Percentiles rank a stretch among this genome's conserved stretches.
Evolutionary conservation across 2,113 vertebrate species (phyloP).

Genomic region (Lipotes vexillifer): DNA sequence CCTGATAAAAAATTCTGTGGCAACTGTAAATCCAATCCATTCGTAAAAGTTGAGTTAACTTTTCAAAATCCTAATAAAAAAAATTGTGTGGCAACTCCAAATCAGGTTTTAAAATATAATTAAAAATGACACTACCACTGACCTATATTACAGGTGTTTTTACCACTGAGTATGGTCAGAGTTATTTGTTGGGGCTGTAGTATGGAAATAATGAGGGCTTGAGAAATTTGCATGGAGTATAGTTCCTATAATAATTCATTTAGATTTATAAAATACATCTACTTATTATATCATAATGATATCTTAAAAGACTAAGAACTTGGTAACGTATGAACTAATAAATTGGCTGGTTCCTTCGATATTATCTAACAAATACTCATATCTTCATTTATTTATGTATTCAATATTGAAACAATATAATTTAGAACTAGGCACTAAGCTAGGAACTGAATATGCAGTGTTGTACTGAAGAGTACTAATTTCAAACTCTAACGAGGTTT

Average conservation of each 20-base stretch:
- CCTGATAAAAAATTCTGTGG: neutral
- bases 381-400: neutral
- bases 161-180: neutral
- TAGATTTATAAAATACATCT: neutral
- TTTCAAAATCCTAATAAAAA: neutral
- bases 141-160: neutral
- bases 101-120: neutral
- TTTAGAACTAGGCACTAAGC: neutral
- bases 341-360: neutral
- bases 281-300: neutral
- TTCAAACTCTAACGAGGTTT: neutral
- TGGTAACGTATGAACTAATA: neutral
- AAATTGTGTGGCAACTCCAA: neutral
- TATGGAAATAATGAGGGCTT: neutral
- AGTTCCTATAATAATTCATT: neutral
- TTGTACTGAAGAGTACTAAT: neutral
- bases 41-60: neutral
- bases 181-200: neutral
- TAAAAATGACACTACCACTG: neutral
- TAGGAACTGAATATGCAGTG: neutral
- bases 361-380: neutral
- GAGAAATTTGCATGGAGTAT: neutral
- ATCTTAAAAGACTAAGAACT: neutral
- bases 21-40: neutral
- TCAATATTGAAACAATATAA: neutral